Conservation (phyloP, 2,888 invertebrate species). For the Amorpha juglandis region DNA sequence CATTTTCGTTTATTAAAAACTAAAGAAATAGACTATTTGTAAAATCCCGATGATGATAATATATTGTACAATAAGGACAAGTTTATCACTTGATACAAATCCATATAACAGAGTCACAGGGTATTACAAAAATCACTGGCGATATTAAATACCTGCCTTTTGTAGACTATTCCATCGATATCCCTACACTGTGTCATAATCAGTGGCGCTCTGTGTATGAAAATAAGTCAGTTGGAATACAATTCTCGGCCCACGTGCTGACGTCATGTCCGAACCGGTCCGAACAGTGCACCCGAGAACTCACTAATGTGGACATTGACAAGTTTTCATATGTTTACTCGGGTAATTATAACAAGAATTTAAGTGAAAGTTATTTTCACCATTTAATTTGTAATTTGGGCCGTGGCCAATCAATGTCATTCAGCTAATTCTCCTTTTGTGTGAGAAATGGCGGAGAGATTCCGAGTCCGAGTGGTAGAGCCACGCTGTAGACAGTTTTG, state of each 20-base stretch:
- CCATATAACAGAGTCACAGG: neutral
- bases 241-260: constrained; percentile 48
- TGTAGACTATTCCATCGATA: neutral
- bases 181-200: constrained; percentile 29
- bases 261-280: constrained; percentile 61
- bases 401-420: neutral
- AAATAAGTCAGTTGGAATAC: constrained; percentile 41
- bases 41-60: neutral
- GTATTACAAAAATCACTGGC: neutral
- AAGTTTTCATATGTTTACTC: constrained; percentile 1
- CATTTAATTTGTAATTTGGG: neutral
- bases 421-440: neutral
- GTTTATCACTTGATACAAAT: neutral
- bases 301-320: constrained; percentile 26
- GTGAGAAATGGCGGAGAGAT: neutral
- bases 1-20: too few relatives aligned
- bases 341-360: constrained; percentile 9
- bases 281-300: constrained; percentile 40
- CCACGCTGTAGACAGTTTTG: too few relatives aligned
- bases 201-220: constrained; percentile 28
- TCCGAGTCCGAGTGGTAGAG: too few relatives aligned
- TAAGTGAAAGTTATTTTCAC: constrained; percentile 18
- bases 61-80: constrained; percentile 8
- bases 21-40: too few relatives aligned
- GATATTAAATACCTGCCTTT: neutral